These are phyloP conservation scores for Platycnemis pennipes DNA, from an alignment of 2,888 invertebrate species.

Conservation along the genomic window DNA sequence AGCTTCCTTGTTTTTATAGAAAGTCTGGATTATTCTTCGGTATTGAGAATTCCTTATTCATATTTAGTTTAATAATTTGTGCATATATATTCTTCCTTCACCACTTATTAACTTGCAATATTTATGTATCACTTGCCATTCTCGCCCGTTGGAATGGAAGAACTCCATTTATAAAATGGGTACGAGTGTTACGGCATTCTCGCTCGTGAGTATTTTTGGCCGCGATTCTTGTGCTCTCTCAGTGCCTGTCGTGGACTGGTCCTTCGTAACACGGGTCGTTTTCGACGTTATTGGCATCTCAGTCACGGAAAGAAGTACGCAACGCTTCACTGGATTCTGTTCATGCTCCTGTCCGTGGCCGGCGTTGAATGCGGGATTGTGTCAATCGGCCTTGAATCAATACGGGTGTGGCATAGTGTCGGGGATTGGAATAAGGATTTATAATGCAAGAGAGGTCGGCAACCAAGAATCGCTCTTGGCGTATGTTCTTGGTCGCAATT, in stretches of 20 bases:
- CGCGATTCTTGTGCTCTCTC: not conserved
- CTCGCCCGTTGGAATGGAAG: too few relatives aligned
- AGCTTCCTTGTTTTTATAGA: too few relatives aligned
- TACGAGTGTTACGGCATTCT: not conserved
- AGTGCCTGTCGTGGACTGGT: not conserved
- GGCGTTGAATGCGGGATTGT: not conserved
- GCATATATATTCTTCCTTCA: too few relatives aligned
- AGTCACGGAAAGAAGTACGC: conserved; percentile 24
- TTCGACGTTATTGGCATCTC: not conserved
- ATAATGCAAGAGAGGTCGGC: not conserved
- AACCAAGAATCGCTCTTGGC: not conserved
- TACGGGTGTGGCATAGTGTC: not conserved
- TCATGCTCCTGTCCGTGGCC: not conserved
- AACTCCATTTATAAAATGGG: not conserved
- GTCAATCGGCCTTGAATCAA: not conserved
- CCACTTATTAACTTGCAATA: too few relatives aligned
- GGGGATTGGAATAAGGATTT: not conserved
- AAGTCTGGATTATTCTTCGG: too few relatives aligned
- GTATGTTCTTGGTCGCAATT: not conserved
- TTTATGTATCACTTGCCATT: too few relatives aligned
- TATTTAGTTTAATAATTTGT: too few relatives aligned
- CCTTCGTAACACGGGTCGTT: not conserved
- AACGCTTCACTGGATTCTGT: not conserved
- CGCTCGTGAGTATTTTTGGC: not conserved
- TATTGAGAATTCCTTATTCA: too few relatives aligned